Evolutionary conservation across 2,113 vertebrate genomes (phyloP), one percentile per base, ranked within the genome.

Genomic region (Origma solitaria): DNA sequence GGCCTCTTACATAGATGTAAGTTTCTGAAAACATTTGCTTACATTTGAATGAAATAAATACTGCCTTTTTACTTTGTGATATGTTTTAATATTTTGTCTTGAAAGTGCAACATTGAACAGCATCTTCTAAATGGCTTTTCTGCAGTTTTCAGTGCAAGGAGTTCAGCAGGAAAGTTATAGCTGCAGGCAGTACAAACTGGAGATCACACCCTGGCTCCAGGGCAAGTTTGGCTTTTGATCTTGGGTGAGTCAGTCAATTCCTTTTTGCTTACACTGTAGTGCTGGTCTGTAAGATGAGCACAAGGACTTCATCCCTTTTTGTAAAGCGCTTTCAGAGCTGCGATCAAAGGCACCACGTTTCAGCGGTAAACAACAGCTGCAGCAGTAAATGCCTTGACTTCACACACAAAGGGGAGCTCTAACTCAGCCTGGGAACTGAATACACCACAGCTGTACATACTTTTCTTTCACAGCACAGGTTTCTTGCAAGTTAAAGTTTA

Each of bases 401-500:
- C 5, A 58, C 71, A 82, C 66, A 84, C 92, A 84, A 84, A 96
- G 88, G 50, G 50, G 54, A 95, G 50, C 85, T 85, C 71, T 68
- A 65, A 61, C 75, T 61, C 56, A 60, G 54, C 62, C 71, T 94
- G 86, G 62, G 85, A 96, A 82, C 44, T 37, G 61, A 92, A 35
- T 53, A 31, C 7, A 4, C 40, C 14, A 58, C 90, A 94, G 89
- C 93, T 95, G 78, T 73, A 86, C 66, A 61, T 66, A 90, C 75
- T 94, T 82, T 42, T 54, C 65, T 92, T 95, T 89, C 82, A 95
- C 65, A 89, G 81, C 82, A 54, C 54, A 44, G 49, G 82, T 92
- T 94, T 76, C 88, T 76, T 14, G 13, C 79, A 86, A 92, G 93
- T 96, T 96, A 95, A 95, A 89, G 0, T 95, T 94, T 95, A 96